Percentiles rank a stretch among this genome's conserved stretches.
Evolutionary conservation across 2,888 invertebrate genomes (phyloP).

Genomic region (Byasa hedistus): DNA sequence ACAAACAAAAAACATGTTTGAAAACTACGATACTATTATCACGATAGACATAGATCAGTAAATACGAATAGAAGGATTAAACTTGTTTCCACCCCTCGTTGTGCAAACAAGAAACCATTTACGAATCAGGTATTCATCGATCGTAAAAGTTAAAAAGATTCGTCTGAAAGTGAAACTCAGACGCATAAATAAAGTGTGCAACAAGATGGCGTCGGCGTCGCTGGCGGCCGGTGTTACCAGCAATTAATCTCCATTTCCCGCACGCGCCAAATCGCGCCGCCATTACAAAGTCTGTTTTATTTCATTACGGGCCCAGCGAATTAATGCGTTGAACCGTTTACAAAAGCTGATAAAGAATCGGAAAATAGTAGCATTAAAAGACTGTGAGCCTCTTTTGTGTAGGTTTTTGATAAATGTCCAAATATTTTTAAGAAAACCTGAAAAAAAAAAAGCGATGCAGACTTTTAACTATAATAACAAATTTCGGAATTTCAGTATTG

Average conservation of each 20-base stretch:
- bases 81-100: not conserved
- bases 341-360: constrained; percentile 63
- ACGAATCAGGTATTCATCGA: not conserved
- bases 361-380: constrained; percentile 49
- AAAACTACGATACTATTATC: too few relatives aligned
- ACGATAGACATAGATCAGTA: too few relatives aligned
- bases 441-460: not conserved
- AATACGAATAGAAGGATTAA: too few relatives aligned
- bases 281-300: constrained; percentile 73
- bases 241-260: constrained; percentile 76
- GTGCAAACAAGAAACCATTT: not conserved
- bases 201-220: constrained; percentile 58
- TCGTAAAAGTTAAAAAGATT: not conserved
- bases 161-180: constrained; percentile 47
- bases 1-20: too few relatives aligned
- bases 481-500: too few relatives aligned
- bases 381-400: constrained; percentile 61
- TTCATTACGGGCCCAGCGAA: constrained; percentile 72
- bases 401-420: constrained; percentile 52
- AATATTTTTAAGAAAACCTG: constrained; percentile 40
- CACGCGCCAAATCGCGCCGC: constrained; percentile 70
- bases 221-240: constrained; percentile 63
- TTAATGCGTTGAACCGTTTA: constrained; percentile 68
- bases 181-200: constrained; percentile 66
- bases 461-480: not conserved